Evolutionary conservation across 2,888 invertebrate species (phyloP).

Genomic region (Lasioglossum vierecki): DNA sequence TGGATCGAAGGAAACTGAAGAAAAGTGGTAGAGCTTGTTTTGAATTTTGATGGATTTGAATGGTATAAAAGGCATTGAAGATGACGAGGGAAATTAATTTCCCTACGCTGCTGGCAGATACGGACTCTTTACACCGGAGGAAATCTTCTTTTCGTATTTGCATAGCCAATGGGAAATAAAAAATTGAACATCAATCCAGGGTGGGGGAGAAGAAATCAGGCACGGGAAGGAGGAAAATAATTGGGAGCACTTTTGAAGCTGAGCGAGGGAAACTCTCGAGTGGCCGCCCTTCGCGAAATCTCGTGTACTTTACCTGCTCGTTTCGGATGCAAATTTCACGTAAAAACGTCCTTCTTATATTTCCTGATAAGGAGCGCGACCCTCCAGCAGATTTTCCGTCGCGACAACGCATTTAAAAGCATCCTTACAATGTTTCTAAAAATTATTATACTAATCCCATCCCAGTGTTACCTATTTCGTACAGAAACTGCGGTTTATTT

Average conservation of each 20-base stretch:
- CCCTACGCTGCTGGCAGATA: background rate
- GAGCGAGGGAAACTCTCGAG: slow-evolving; percentile 40
- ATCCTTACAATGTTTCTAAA: background rate
- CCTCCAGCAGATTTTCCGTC: background rate
- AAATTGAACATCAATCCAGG: slow-evolving; percentile 64
- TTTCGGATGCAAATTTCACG: slow-evolving; percentile 56
- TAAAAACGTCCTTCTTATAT: slow-evolving; percentile 25
- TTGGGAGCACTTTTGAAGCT: slow-evolving; percentile 63
- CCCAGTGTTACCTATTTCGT: background rate
- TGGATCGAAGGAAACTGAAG: background rate
- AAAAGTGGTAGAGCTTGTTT: background rate
- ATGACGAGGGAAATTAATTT: slow-evolving; percentile 48
- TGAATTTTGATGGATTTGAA: background rate
- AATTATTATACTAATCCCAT: background rate
- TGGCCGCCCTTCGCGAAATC: slow-evolving; percentile 48
- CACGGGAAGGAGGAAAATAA: slow-evolving; percentile 54
- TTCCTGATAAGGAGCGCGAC: slow-evolving; percentile 19
- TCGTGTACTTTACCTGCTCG: slow-evolving; percentile 50
- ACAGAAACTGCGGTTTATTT: no score
- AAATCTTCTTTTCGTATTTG: slow-evolving; percentile 63
- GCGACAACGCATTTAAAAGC: background rate
- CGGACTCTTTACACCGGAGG: slow-evolving; percentile 24
- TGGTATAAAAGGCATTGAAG: background rate
- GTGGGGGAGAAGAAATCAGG: slow-evolving; percentile 45
- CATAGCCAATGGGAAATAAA: slow-evolving; percentile 70